Base-by-base conservation (phyloP, 2,888 invertebrate species). In the Minunthozetes semirufus region DNA sequence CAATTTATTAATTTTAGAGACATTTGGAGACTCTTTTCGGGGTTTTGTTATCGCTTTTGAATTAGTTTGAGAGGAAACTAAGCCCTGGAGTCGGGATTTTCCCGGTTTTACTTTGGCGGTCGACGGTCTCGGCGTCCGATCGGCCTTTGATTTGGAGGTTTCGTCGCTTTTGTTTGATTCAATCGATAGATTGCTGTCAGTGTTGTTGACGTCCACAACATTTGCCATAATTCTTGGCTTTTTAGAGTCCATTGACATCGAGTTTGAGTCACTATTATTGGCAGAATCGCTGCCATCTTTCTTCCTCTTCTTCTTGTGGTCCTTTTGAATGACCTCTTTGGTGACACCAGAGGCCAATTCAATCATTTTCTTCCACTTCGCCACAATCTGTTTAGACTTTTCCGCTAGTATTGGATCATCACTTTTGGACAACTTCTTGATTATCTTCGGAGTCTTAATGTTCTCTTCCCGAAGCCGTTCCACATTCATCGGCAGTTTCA, bases 391-490 rank as follows among this genome's bases (percentile, higher is more conserved):
- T 61, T 75, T 75, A 15, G 76, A 68, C 29, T 75, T 66, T 1
- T n/a, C 8, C 1, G 76, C 48, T 15, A 76, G n/a, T 17, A 74
- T 89, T 84, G 89, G 89, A 83, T 91, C 88, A 80, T 90, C 83
- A 72, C 81, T 90, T 61, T 61, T 61, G 27, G 59, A 25, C 61
- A 94, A 84, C 74, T 89, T 89, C 83, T 95, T 95, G 27, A 97
- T 91, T 77, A 94, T 85, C 84, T 94, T 94, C 0, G 97, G 94
- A 79, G 93, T 91, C 33, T 33, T 33, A 9, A 33, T 33, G 79
- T 91, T 90, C 83, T 96, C 96, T 80, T 91, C 89, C 84, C 93
- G 94, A 73, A 97, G 85, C 78, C 94, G 86, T 81, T 92, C 91
- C 73, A 96, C 90, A 82, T 93, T 92, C 72, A 96, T 93, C 13